Conservation (phyloP, 2,113 vertebrate genomes). For the Gavialis gangeticus region DNA sequence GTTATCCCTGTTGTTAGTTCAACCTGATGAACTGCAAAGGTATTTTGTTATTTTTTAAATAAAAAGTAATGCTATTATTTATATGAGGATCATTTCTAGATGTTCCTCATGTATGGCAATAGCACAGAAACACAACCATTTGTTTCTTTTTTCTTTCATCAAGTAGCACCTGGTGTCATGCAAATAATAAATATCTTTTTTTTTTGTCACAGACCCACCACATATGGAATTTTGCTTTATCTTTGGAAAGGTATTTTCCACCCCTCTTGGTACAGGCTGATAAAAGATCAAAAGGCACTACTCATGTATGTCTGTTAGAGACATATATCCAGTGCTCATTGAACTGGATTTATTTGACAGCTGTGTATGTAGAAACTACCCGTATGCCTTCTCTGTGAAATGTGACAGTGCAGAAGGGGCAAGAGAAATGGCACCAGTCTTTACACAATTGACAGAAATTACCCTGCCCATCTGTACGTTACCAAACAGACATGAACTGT, state of each 20-base stretch:
- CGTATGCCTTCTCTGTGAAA: constrained; percentile 17
- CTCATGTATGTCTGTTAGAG: neutral
- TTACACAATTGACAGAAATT: neutral
- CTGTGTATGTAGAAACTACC: constrained; percentile 11
- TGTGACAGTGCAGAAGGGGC: neutral
- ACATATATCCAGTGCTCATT: neutral
- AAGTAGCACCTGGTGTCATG: neutral
- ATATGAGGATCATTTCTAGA: fast-evolving
- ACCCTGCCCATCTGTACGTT: neutral
- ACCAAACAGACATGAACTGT: neutral
- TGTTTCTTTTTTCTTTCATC: neutral
- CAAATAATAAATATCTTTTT: neutral
- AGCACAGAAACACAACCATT: neutral
- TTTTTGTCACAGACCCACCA: neutral
- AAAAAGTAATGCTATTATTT: neutral
- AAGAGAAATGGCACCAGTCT: neutral
- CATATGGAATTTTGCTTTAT: neutral
- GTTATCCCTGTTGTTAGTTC: fast-evolving
- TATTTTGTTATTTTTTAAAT: neutral
- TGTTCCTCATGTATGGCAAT: neutral
- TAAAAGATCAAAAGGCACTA: constrained; percentile 26
- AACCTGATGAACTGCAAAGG: neutral
- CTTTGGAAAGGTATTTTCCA: constrained; percentile 26
- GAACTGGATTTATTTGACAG: constrained; percentile 35
- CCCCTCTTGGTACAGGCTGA: neutral